These are phyloP conservation scores for Lagria hirta DNA, from an alignment of 2,888 invertebrate genomes.

Conservation along the genomic window DNA sequence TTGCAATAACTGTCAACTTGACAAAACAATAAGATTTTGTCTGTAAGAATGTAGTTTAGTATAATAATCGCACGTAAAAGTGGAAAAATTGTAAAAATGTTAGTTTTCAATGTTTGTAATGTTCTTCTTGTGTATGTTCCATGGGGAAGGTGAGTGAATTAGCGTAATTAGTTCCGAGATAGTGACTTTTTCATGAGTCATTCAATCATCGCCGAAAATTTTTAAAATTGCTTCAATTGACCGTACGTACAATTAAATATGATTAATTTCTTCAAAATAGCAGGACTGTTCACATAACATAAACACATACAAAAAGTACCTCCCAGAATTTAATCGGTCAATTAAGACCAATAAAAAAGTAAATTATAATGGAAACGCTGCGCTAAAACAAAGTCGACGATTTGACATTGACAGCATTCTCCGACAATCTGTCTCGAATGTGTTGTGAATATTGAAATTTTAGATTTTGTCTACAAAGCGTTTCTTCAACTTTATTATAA, in stretches of 20 bases:
- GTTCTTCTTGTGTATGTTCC: no score
- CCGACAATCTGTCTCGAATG: constrained; percentile 27
- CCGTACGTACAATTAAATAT: constrained; percentile 34
- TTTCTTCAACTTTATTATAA: no score
- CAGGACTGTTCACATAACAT: constrained; percentile 27
- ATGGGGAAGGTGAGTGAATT: constrained; percentile 17
- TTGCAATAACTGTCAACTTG: no score
- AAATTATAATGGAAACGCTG: constrained; percentile 38
- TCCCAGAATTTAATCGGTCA: constrained; percentile 45
- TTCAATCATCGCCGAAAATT: constrained; percentile 25
- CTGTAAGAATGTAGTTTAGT: no score
- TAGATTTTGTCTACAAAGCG: no score
- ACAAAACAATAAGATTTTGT: no score
- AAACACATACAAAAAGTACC: constrained; percentile 46
- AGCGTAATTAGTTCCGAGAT: constrained; percentile 6
- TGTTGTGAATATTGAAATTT: constrained; percentile 12
- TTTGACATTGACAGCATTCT: constrained; percentile 37
- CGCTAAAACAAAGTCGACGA: constrained; percentile 37
- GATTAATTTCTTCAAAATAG: constrained; percentile 36
- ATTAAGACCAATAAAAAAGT: constrained; percentile 40
- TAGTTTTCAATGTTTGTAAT: constrained; percentile 21
- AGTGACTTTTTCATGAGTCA: constrained; percentile 29
- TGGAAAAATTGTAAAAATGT: constrained; percentile 1
- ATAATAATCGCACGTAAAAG: no score
- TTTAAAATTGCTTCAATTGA: constrained; percentile 32